phyloP scores from a whole-genome alignment of 2,888 invertebrate genomes.

The Hypomecis punctinalis region DNA sequence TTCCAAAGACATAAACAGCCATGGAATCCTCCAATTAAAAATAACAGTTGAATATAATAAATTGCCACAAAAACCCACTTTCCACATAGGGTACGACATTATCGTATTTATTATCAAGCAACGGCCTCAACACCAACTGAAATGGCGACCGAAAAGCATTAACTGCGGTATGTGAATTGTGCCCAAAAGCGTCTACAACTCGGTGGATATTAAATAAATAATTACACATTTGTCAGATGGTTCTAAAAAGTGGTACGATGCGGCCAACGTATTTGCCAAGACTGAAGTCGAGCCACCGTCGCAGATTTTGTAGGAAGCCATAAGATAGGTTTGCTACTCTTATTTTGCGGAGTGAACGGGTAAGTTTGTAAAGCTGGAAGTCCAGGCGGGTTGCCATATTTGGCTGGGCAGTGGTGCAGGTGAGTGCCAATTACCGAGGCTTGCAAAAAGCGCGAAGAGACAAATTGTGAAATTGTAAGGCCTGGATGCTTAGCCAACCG shows the following conservation, averaged over 20 bases:
- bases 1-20: constrained; percentile 26
- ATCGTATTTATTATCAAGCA: constrained; percentile 54
- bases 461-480: constrained; percentile 84
- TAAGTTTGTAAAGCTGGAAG: constrained; percentile 43
- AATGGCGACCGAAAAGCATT: constrained; percentile 66
- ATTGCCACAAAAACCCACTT: constrained; percentile 51
- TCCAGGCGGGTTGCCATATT: constrained; percentile 73
- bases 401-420: constrained; percentile 73
- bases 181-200: constrained; percentile 70
- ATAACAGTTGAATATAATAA: constrained; percentile 60
- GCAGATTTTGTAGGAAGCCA: neutral
- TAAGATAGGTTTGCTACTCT: neutral
- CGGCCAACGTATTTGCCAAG: neutral
- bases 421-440: constrained; percentile 78
- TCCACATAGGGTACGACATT: constrained; percentile 26
- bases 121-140: constrained; percentile 58
- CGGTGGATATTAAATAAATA: constrained; percentile 83
- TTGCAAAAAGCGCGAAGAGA: constrained; percentile 78
- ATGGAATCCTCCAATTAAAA: constrained; percentile 57
- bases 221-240: constrained; percentile 85
- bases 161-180: constrained; percentile 75
- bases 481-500: constrained; percentile 41
- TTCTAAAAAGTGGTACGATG: constrained; percentile 72
- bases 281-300: neutral
- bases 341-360: neutral